phyloP scores from a whole-genome alignment of 2,888 invertebrate species.

The Caenorhabditis panamensis region DNA sequence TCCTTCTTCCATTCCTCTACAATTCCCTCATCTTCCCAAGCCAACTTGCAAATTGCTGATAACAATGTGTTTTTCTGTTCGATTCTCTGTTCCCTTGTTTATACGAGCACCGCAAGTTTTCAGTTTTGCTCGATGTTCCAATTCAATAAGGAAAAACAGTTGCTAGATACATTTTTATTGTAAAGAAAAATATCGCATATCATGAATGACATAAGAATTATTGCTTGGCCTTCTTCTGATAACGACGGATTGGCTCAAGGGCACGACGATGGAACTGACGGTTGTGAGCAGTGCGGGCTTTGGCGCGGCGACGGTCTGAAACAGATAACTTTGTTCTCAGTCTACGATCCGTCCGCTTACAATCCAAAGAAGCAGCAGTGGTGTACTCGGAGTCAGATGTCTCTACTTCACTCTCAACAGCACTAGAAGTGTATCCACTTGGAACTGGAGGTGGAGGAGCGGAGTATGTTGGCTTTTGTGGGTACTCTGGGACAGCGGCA shows the following conservation, averaged over 20 bases:
- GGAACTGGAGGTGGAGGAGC: constrained; percentile 31
- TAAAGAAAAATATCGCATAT: neutral
- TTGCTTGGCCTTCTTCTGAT: constrained; percentile 39
- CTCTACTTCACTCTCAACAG: constrained; percentile 4
- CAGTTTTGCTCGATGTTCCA: no score
- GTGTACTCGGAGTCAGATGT: constrained; percentile 9
- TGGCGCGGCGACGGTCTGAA: constrained; percentile 43
- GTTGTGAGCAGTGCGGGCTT: constrained; percentile 36
- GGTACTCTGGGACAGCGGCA: constrained; percentile 5
- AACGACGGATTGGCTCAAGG: constrained; percentile 42
- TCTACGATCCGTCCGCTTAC: neutral
- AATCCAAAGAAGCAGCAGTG: constrained; percentile 6
- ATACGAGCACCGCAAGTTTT: no score
- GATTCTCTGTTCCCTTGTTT: no score
- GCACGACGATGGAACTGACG: constrained; percentile 44
- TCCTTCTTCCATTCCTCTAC: no score
- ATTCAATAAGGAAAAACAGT: no score
- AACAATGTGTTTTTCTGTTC: no score
- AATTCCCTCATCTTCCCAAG: no score
- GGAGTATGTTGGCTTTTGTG: constrained; percentile 35
- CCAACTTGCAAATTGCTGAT: no score
- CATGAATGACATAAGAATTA: constrained; percentile 5
- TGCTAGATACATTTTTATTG: constrained; percentile 1
- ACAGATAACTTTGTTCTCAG: neutral
- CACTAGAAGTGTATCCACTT: constrained; percentile 7